Percentiles rank a stretch among this genome's conserved stretches.
phyloP scores from a whole-genome alignment of 1,140 invertebrate species.

The Ceratosolen fusciceps region DNA sequence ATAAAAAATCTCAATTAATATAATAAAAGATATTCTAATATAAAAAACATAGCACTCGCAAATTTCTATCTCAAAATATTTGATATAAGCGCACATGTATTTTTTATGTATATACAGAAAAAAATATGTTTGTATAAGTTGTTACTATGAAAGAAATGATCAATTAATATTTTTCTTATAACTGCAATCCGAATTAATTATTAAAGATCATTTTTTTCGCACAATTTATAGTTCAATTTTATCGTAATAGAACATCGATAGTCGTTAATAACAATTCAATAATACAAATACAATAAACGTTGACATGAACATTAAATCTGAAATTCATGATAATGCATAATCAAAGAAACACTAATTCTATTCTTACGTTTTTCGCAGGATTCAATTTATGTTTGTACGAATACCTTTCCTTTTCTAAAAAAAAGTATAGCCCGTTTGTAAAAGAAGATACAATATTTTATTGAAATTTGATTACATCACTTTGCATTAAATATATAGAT shows the following conservation, averaged over 20 bases:
- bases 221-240: not conserved
- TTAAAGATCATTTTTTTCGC: too few relatives aligned
- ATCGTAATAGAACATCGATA: not conserved
- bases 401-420: not conserved
- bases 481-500: slow-evolving; percentile 6
- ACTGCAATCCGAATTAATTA: too few relatives aligned
- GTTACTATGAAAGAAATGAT: slow-evolving; percentile 15
- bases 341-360: not conserved
- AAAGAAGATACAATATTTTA: not conserved
- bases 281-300: slow-evolving; percentile 28
- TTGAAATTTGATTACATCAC: not conserved
- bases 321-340: slow-evolving; percentile 3
- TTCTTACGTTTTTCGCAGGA: not conserved
- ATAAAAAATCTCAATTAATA: slow-evolving; percentile 2
- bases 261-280: slow-evolving; percentile 26
- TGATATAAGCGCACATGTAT: slow-evolving; percentile 10
- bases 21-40: not conserved
- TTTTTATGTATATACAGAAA: slow-evolving; percentile 29
- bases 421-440: not conserved
- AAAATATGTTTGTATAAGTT: not conserved
- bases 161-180: not conserved
- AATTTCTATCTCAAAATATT: not conserved
- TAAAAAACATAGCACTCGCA: not conserved
- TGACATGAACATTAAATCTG: slow-evolving; percentile 15
- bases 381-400: too few relatives aligned